phyloP scores from a whole-genome alignment of 2,113 vertebrate genomes.

The Carassius auratus region DNA sequence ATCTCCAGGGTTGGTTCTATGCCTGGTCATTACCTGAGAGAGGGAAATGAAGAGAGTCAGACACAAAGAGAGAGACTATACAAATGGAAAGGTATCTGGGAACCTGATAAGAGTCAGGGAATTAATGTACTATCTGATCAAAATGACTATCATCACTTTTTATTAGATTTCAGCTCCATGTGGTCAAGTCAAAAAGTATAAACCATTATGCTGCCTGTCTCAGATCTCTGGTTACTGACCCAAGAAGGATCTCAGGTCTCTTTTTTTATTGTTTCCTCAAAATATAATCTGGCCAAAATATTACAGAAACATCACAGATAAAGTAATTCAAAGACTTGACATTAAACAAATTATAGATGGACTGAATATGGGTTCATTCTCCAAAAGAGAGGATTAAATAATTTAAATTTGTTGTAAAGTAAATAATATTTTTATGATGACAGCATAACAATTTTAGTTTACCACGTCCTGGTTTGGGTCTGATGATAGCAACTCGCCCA shows the following conservation, averaged over 20 bases:
- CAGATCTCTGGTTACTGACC: neutral
- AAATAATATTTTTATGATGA: neutral
- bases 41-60: slow-evolving; percentile 4
- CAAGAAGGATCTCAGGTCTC: neutral
- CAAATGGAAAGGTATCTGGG: neutral
- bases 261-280: neutral
- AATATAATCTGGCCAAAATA: neutral
- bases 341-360: neutral
- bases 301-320: neutral
- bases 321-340: neutral
- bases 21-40: slow-evolving; percentile 94
- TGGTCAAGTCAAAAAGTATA: neutral
- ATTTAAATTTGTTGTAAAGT: neutral
- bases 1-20: slow-evolving; percentile 97
- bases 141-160: neutral
- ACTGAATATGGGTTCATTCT: no score
- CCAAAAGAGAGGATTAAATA: no score
- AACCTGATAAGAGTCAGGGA: neutral
- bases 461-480: neutral
- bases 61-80: neutral
- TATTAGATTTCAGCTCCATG: slow-evolving; percentile 11
- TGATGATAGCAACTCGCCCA: neutral
- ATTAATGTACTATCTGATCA: neutral
- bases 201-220: neutral
- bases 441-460: no score